Percentiles rank a stretch among this genome's conserved stretches.
phyloP scores from a whole-genome alignment of 2,113 vertebrate genomes.

The Ochotona curzoniae region DNA sequence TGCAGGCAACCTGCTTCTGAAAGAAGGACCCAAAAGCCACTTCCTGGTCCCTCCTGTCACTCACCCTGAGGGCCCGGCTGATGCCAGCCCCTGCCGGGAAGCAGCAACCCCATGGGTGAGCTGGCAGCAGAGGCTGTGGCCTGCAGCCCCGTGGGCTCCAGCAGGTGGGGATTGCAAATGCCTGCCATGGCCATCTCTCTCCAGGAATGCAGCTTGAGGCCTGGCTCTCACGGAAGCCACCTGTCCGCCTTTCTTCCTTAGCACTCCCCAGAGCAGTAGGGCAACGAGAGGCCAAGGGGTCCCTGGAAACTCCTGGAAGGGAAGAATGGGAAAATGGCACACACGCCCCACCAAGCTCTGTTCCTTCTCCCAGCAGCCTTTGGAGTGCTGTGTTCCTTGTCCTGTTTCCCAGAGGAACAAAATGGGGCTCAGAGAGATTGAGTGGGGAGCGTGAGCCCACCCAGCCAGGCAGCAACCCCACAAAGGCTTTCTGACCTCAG shows the following conservation, averaged over 20 bases:
- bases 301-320: too few species aligned
- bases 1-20: conserved; percentile 74
- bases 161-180: conserved; percentile 67
- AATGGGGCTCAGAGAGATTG: neutral
- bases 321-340: accelerated
- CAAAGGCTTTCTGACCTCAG: neutral
- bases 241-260: neutral
- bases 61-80: conserved; percentile 47
- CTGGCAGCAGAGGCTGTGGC: conserved; percentile 84
- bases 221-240: neutral
- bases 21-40: neutral
- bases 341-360: accelerated
- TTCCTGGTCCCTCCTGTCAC: conserved; percentile 54
- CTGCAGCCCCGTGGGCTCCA: conserved; percentile 79
- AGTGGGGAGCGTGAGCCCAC: accelerated
- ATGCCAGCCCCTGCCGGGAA: conserved; percentile 80
- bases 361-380: accelerated
- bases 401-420: neutral
- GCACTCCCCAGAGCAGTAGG: neutral
- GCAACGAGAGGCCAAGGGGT: neutral
- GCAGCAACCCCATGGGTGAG: conserved; percentile 76
- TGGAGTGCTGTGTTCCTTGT: accelerated
- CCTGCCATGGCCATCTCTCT: neutral
- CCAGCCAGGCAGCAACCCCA: accelerated
- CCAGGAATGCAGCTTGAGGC: neutral